Percentiles rank a stretch among this genome's conserved stretches.
Conservation (phyloP, 2,113 vertebrate genomes). For the Rhinolophus sinicus region DNA sequence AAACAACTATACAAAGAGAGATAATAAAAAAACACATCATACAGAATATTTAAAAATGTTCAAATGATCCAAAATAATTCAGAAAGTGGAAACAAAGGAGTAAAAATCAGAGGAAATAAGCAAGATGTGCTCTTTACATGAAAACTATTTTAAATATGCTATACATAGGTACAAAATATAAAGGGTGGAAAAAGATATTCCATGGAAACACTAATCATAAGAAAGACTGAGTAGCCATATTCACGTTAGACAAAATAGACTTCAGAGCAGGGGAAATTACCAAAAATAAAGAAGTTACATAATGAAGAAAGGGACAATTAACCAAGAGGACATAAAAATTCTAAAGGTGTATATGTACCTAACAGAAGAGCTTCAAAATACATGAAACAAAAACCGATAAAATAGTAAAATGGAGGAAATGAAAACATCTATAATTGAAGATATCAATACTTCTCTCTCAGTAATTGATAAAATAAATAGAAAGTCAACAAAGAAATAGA, state of each 20-base stretch:
- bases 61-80: not conserved
- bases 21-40: not conserved
- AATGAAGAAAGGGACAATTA: not conserved
- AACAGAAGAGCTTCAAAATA: not conserved
- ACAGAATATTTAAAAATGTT: not conserved
- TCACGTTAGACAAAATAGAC: not conserved
- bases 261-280: not conserved
- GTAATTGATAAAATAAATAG: not conserved
- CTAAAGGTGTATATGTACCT: not conserved
- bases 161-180: not conserved
- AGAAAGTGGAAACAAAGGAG: not conserved
- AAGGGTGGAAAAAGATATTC: not conserved
- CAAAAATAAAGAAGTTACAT: not conserved
- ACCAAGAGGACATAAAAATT: not conserved
- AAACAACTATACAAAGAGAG: not conserved
- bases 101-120: not conserved
- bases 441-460: not conserved
- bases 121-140: not conserved
- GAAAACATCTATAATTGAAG: not conserved
- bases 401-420: not conserved
- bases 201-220: not conserved
- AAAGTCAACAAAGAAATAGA: not conserved
- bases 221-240: not conserved
- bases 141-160: not conserved
- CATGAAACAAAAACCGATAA: not conserved